Base-by-base conservation (phyloP, 37 sponge, comb jelly and placozoan species). In the Beroe forskalii region DNA sequence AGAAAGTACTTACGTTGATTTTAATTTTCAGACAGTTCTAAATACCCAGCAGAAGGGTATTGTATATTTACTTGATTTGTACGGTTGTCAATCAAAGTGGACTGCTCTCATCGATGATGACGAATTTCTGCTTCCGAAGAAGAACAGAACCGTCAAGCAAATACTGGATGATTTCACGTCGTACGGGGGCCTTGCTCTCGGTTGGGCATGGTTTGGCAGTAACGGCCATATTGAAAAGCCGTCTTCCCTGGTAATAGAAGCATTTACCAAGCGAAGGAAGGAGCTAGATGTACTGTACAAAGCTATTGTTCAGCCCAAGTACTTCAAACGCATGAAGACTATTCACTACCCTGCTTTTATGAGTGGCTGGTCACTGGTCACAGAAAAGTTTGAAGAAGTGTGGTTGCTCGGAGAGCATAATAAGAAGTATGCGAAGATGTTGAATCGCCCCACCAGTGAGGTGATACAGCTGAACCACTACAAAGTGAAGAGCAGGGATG, bases 201-300 rank as follows among this genome's bases (percentile, higher is more conserved):
- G 75, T 12, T 72, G 75, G 75, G 75, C 75, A 9, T 72, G 75
- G 75, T 72, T 72, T 33, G 75, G 75, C 19, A 72, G 75, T 72
- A 72, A 32, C 35, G 75, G 75, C 19, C 75, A 72, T 33, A 35
- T 33, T 72, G 30, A 30, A 6, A 72, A 72, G 20, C 75, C 75
- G 4, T 3, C 28, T 22, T 20, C 23, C 9, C 36, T 72, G 37
- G 75, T 72, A 32, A 72, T 72, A 6, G 75, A 72, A 37, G 3
- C 75, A 33, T 72, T 38, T 37, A 72, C 75, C 22, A 72, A 72
- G 40, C 23, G 75, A 20, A 33, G 40, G 22, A 37, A 3, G 19
- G 40, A 72, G 8, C 75, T 72, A 3, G 75, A 72, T 72, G 9
- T 33, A 8, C 36, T 72, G 31, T 72, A 72, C 39, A 72, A 72